Base-by-base conservation (phyloP, 2,888 invertebrate genomes). In the Uloborus plumipes region DNA sequence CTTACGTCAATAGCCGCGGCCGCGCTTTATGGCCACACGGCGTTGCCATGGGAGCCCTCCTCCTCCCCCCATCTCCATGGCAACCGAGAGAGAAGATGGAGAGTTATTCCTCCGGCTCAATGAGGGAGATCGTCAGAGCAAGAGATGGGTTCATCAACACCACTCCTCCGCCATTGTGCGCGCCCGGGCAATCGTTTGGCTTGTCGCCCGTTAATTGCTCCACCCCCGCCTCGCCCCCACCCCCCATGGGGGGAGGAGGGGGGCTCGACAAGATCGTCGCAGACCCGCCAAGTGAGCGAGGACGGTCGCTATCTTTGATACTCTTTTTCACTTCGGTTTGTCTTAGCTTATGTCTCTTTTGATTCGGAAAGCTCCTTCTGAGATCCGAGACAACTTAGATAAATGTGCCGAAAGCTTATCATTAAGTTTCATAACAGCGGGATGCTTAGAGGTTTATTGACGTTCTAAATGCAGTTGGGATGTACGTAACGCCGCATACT, bases 1-100 rank as follows among this genome's bases (percentile, higher is more conserved):
- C 70, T 75, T 74, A 75, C 81, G 75, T 81, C 81, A 81, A 81
- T 81, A 81, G 80, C 26, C 26, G 69, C 79, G 79, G 66, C 78
- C 64, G 39, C 67, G 74, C 80, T 80, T 69, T 69, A 74, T 64
- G 74, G 80, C 81, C 71, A 66, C 81, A 50, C 20, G 50, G 39
- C 58, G 80, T 80, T 80, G 74, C 80, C 74, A 80, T 80, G 80
- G 81, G 81, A 26, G 26, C 4, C 26, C 26, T 26, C 26, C 26
- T 4, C 26, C 71, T 78, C 78, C 50, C 31, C 26, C 4, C 26
- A 65, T 78, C 66, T 65, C 66, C 65, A 65, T 65, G 64, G 39
- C 55, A 72, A 71, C 77, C 51, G 51, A 26, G 4, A 26, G 26
- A 26, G 26, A 26, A 26, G 26, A 26, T 26, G 26, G 22, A 49